phyloP scores from a whole-genome alignment of 1,140 invertebrate species.

The Glomeris maerens region DNA sequence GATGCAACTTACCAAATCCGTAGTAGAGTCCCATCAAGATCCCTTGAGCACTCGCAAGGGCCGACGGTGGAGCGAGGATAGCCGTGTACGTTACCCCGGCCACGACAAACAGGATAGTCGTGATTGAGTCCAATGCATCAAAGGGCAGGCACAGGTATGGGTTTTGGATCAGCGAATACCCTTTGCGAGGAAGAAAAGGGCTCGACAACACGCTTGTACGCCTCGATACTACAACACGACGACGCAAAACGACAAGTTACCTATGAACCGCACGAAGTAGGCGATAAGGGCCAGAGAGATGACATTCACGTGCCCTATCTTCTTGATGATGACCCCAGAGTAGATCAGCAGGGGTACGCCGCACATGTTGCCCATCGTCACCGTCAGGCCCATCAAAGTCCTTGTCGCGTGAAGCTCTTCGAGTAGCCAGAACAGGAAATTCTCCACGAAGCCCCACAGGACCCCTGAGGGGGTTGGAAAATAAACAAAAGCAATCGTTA shows the following conservation, averaged over 20 bases:
- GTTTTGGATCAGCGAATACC: conserved; percentile 64
- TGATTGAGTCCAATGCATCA: conserved; percentile 68
- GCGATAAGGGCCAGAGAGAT: conserved; percentile 30
- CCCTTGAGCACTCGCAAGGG: conserved; percentile 69
- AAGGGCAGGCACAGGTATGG: conserved; percentile 66
- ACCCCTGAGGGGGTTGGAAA: conserved; percentile 37
- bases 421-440: conserved; percentile 71
- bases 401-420: conserved; percentile 61
- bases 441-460: conserved; percentile 70
- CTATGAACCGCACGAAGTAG: conserved; percentile 23
- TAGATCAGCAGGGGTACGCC: conserved; percentile 61
- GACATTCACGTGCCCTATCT: conserved; percentile 65
- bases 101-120: conserved; percentile 64
- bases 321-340: conserved; percentile 60
- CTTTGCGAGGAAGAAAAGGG: too few species aligned
- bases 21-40: conserved; percentile 66
- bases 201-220: too few species aligned
- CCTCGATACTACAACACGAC: too few species aligned
- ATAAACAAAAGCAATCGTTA: background rate
- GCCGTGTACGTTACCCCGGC: conserved; percentile 68
- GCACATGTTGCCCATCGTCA: conserved; percentile 59
- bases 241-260: too few species aligned
- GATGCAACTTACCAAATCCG: conserved; percentile 48
- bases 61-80: conserved; percentile 57
- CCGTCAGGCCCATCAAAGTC: conserved; percentile 68